Base-by-base conservation (phyloP, 2,888 invertebrate species). In the Tupiocoris notatus region DNA sequence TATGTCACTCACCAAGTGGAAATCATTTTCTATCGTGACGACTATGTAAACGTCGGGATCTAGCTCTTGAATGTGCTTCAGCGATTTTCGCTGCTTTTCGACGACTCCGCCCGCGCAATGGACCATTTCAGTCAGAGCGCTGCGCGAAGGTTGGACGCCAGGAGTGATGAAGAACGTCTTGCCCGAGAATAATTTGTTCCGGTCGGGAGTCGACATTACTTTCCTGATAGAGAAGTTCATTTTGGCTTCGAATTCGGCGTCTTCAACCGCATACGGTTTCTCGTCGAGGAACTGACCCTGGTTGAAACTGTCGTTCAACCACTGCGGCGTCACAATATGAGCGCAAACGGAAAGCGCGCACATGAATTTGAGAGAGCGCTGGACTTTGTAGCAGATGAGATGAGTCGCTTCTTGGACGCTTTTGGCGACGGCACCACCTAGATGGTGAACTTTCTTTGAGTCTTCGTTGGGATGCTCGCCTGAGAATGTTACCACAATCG, bases 161-260 rank as follows among this genome's bases (percentile, higher is more conserved):
- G 96, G 96, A 0, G 98, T 97, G 3, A 98, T 87, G 86, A 92
- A 96, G 86, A 98, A 97, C 7, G 89, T 92, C 81, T 93, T 88
- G 25, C 91, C 88, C 83, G 86, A 90, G 83, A 96, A 92, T 73
- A 98, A 86, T 77, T 88, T 89, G 80, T 89, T 88, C 66, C 92
- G 87, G 79, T 91, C 90, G 54, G 90, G 89, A 62, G 88, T 87
- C 39, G 88, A 85, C n/a, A 98, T 83, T 1, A 94, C 91, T 79
- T 92, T 91, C 56, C 90, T 88, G 75, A 97, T 85, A 83, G 91
- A 92, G 83, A 94, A 96, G 80, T 91, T 89, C 83, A 92, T 92
- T 81, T 88, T 89, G 80, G 88, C 88, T 84, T 96, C 95, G 82
- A 94, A 92, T 16, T 90, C 89, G 65, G 91, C 88, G 83, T 94